Evolutionary conservation across 2,113 vertebrate species (phyloP), one percentile per base, ranked within the genome.

Genomic region (Larimichthys polyactis): DNA sequence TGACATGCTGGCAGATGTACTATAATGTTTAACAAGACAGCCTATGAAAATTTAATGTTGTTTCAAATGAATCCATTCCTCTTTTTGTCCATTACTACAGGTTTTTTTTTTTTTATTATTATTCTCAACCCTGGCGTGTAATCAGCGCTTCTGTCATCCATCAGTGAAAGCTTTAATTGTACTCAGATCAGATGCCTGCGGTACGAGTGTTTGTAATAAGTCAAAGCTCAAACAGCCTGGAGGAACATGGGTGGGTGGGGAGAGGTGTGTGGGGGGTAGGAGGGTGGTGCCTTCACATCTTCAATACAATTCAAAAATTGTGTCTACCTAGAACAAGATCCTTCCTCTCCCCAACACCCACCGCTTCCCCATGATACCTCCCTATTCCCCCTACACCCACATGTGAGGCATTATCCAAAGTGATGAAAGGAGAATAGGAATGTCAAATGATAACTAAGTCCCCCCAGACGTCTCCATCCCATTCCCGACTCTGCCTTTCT

Each of bases 391-490:
- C 44, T 27, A 29, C 69, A 29, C 76, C 80, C 71, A 76, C 82
- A 85, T 89, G 84, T 67, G 75, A 89, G 62, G 78, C 78, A 83
- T 87, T 77, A 83, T 87, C 66, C 63, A 74, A 71, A 72, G 84
- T 89, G 90, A 93, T 93, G 89, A 93, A 91, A 94, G 90, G 19
- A 86, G 60, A 70, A 70, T 48, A 90, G 75, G 88, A 90, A 92
- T 85, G 86, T 72, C 71, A 81, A 89, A 90, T 90, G 93, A 92
- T 93, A 93, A 92, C 84, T 48, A 74, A 81, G 84, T 94, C 93
- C 89, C 92, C 32, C 71, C 49, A 68, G 92, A 91, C 29, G 12
- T 78, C 85, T 88, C 84, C 81, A 82, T 88, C 84, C 83, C 83
- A 79, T 75, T 73, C 87, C 82, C 70, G 81, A 81, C 74, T 32